phyloP scores from a whole-genome alignment of 2,113 vertebrate species.

The Suricata suricatta region DNA sequence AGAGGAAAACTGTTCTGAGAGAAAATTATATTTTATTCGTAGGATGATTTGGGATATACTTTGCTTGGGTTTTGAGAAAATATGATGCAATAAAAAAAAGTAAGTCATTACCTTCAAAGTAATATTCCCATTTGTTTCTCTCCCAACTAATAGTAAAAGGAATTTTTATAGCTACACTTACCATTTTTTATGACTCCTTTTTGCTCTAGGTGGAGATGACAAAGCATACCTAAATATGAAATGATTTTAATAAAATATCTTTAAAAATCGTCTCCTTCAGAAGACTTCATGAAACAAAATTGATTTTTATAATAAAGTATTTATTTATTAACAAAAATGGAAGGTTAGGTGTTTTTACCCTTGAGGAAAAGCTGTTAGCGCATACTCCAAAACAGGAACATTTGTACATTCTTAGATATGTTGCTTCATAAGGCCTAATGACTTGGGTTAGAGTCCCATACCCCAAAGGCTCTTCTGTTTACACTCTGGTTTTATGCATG shows the following conservation, averaged over 20 bases:
- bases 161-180: constrained; percentile 62
- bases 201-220: constrained; percentile 43
- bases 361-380: not conserved
- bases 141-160: constrained; percentile 57
- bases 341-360: constrained; percentile 22
- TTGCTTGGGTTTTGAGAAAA: constrained; percentile 49
- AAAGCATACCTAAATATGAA: not conserved
- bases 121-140: constrained; percentile 60
- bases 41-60: constrained; percentile 11
- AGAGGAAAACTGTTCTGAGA: constrained; percentile 55
- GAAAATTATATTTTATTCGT: constrained; percentile 41
- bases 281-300: constrained; percentile 52
- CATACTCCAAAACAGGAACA: not conserved
- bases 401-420: not conserved
- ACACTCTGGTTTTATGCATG: not conserved
- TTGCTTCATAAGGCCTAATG: constrained; percentile 9
- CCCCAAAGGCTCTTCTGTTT: not conserved
- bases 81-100: constrained; percentile 51
- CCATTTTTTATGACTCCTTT: constrained; percentile 45
- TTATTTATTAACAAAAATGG: constrained; percentile 47
- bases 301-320: constrained; percentile 57
- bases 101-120: constrained; percentile 61
- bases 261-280: constrained; percentile 57
- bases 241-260: not conserved
- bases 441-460: constrained; percentile 7